Conservation (phyloP, 1,140 invertebrate species). For the Leptopilina boulardi region DNA sequence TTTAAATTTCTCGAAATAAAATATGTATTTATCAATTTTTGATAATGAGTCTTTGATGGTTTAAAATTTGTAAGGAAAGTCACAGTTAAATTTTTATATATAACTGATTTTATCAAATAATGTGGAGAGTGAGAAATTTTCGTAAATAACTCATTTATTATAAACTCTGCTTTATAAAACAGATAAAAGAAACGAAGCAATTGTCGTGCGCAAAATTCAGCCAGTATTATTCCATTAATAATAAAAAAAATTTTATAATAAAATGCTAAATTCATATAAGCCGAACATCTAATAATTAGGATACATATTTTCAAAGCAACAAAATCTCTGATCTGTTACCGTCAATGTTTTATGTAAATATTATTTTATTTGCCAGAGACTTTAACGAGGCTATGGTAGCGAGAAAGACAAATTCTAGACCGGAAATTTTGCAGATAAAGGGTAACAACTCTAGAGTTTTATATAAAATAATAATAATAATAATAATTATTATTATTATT, state of each 20-base stretch:
- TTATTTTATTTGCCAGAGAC: not conserved
- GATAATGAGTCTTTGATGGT: no score
- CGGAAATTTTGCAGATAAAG: not conserved
- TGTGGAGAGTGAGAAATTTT: no score
- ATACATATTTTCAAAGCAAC: not conserved
- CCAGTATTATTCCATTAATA: not conserved
- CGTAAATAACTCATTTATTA: no score
- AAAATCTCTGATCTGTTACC: not conserved
- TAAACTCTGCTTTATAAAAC: no score
- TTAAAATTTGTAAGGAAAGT: no score
- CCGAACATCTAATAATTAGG: not conserved
- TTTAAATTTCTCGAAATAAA: no score
- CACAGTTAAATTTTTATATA: no score
- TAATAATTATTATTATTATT: no score
- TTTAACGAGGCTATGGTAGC: conserved; percentile 3
- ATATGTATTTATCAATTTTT: no score
- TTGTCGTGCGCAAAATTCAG: not conserved
- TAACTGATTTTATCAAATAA: no score
- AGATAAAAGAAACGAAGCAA: not conserved
- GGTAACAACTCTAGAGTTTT: no score
- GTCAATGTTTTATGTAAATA: not conserved
- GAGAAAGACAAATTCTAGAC: not conserved
- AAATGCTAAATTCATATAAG: not conserved
- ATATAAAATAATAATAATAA: no score
- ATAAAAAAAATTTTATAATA: not conserved